Evolutionary conservation across 2,113 vertebrate genomes (phyloP), one percentile per base, ranked within the genome.

Genomic region (Pogona vitticeps): DNA sequence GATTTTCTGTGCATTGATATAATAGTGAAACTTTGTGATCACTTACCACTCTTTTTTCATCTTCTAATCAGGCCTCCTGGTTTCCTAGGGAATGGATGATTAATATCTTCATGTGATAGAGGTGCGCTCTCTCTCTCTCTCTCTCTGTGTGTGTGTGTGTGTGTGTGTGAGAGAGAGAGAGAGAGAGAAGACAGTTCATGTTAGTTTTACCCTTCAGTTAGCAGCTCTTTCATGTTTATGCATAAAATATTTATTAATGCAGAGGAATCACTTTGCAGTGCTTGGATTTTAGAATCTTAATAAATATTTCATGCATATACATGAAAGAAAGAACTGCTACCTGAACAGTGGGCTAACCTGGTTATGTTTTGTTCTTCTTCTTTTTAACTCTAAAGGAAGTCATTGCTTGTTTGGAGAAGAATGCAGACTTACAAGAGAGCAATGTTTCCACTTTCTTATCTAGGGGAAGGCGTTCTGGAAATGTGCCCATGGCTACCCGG

Each of bases 211-310:
- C 72, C 36, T 86, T 80, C 67, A 63, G 56, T 33, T 80, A 81
- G 77, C 38, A 36, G 28, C 61, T 86, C 68, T 80, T 86, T 65
- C n/a, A 81, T 76, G 68, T 81, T 80, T 81, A 17, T 81, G 78
- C 78, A 67, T 86, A 75, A 81, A 86, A 81, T 75, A 86, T 80
- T 63, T 86, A 81, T 81, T 81, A 86, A 73, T 73, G 58, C 72
- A 63, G 56, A 80, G 68, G 58, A 80, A 80, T 61, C 33, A 14
- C 76, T 86, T 72, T 67, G 65, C 70, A 36, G n/a, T 26, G n/a
- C 78, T 86, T 75, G 70, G 85, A 80, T 86, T 75, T 75, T 75
- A 81, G n/a, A 86, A 56, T 18, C 36, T 61, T 86, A 81, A 86
- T 76, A 84, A 76, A 76, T 86, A 75, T 81, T 86, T 81, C 46